Evolutionary conservation across 92 coral and sea anemone genomes (phyloP).

Genomic region (Porites evermanni): DNA sequence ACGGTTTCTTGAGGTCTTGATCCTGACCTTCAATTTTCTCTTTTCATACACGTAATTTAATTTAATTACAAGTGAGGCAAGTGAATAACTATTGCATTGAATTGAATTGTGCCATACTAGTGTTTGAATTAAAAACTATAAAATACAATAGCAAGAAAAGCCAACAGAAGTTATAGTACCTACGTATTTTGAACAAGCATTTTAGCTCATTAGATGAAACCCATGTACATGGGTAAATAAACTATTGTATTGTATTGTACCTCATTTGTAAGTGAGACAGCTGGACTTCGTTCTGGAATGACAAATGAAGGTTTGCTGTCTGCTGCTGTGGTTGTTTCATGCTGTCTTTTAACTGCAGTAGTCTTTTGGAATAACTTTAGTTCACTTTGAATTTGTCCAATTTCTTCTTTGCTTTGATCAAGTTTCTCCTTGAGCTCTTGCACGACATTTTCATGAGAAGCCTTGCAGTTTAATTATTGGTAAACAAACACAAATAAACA

Average conservation of each 20-base stretch:
- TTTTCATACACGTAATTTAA: too few species aligned
- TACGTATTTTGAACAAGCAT: too few species aligned
- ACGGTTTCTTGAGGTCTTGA: too few species aligned
- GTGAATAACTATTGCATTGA: too few species aligned
- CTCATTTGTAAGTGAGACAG: conserved; percentile 2
- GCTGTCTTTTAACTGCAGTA: conserved; percentile 47
- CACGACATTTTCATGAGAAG: conserved; percentile 73
- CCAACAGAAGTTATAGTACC: too few species aligned
- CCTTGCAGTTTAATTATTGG: conserved; percentile 9
- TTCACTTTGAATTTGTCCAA: conserved; percentile 68
- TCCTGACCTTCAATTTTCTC: too few species aligned
- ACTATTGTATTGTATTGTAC: not conserved
- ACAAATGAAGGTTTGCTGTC: not conserved
- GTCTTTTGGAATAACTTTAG: conserved; percentile 59
- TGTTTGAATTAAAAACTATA: too few species aligned
- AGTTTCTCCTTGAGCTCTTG: conserved; percentile 62
- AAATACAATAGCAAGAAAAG: too few species aligned
- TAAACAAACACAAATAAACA: not conserved
- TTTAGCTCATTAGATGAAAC: too few species aligned
- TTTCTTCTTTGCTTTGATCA: conserved; percentile 70
- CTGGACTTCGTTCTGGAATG: not conserved
- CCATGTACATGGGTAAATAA: too few species aligned
- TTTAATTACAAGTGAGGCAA: too few species aligned
- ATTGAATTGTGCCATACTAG: too few species aligned
- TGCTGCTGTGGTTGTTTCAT: not conserved